Evolutionary conservation across 2,888 invertebrate genomes (phyloP), one percentile per base, ranked within the genome.

Genomic region (Xestobium rufovillosum): DNA sequence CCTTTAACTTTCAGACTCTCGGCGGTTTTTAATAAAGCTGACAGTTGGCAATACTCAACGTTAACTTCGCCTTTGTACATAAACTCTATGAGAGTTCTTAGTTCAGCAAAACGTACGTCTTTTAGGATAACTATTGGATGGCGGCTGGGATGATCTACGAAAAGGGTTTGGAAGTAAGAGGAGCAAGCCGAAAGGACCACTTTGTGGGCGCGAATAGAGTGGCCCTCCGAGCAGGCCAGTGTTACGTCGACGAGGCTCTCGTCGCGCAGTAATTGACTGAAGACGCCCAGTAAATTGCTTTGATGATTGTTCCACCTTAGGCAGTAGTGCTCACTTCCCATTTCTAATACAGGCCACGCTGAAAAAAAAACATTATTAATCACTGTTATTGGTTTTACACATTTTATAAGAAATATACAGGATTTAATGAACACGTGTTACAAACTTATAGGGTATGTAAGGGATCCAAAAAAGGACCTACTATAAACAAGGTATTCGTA

Each of bases 281-380:
- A 91, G 71, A 90, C 89, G 74, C 88, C 89, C 78, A 91, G 82
- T 79, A 91, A 83, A 82, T 91, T 91, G 80, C 86, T 88, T 81
- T 89, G 89, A 87, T 91, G 90, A 87, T 91, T 90, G 82, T 90
- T 91, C 90, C 90, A 91, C 85, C 90, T 88, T 79, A 91, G 83
- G 80, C 90, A 90, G 82, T 90, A 91, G 78, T 90, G 90, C 85
- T 91, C 89, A 88, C 89, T 89, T 83, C 88, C 88, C 87, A 88
- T 87, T 83, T 86, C 87, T 86, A 80, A 82, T 83, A 81, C 80
- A 83, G 81, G 80, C 80, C 79, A 78, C 83, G 80, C 83, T 83
- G 75, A 68, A 59, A 61, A 41, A 52, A 53, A 41, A 48, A 28
- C 27, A 26, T 34, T 23, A 9, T n/a, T n/a, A 33, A 33, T n/a